Base-by-base conservation (phyloP, 2,797 vertebrate genomes). In the Vespertilio murinus region DNA sequence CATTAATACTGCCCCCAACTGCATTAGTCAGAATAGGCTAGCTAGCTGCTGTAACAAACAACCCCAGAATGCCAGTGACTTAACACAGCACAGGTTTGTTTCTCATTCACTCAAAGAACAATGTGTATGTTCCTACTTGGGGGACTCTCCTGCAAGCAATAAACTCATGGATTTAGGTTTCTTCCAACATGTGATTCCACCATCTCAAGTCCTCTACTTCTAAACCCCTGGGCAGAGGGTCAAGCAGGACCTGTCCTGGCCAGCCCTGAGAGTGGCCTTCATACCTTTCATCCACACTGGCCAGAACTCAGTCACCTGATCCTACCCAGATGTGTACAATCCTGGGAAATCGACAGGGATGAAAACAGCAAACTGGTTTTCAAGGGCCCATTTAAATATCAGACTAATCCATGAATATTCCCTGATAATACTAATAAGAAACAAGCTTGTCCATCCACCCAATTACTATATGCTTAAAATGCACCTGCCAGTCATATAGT, bases 401-500 rank as follows among this genome's bases (percentile, higher is more conserved):
- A 40, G 88, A 80, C 33, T 73, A 45, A 93, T 65, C 28, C n/a
- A 69, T 69, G 10, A 80, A 69, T 70, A 69, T 14, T 75, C 5
- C 45, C 35, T 73, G n/a, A 23, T 85, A 65, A 40, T 77, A 78
- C 20, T 82, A 80, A 92, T 73, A 61, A 85, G 20, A 79, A 96
- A 84, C 40, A 88, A 82, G 1, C n/a, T 93, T 85, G 12, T 14
- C 25, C 40, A 84, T 65, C 35, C 42, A 75, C 28, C 16, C 56
- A 88, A 54, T 65, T 77, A 64, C 81, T 54, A 25, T 33, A 52
- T 90, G 40, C 65, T 86, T 92, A 75, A 81, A 74, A 71, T 71
- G 14, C 8, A 38, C 42, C 30, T 40, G 16, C 3, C 35, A 67
- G 13, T 82, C 47, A 30, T 70, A 8, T 28, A 30, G 6, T n/a